These are phyloP conservation scores for Limnodromus scolopaceus DNA, from an alignment of 2,797 vertebrate genomes.

Conservation along the genomic window DNA sequence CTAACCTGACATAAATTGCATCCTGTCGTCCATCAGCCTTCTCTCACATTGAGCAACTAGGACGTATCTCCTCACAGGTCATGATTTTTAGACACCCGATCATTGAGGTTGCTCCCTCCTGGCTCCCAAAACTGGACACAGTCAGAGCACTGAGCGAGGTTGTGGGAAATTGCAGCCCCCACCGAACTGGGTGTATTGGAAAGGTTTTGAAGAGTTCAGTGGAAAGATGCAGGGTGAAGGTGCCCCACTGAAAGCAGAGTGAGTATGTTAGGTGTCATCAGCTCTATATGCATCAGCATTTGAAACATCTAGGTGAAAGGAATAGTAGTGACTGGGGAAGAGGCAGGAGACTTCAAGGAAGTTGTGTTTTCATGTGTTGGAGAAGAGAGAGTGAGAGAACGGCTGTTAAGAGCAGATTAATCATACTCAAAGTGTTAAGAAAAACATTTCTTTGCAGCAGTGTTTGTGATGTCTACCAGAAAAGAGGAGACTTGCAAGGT, in stretches of 20 bases:
- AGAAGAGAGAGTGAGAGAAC: background rate
- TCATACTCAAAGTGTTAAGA: background rate
- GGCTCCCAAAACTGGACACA: background rate
- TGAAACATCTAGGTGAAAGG: background rate
- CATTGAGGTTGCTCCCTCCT: background rate
- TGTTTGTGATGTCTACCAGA: constrained; percentile 2
- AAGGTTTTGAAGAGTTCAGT: background rate
- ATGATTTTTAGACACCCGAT: background rate
- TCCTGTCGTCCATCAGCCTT: background rate
- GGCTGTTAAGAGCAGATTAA: constrained; percentile 8
- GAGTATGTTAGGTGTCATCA: background rate
- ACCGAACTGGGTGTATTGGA: background rate
- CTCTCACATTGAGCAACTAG: background rate
- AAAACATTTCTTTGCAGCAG: background rate
- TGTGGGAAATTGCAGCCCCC: background rate
- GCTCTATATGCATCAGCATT: background rate
- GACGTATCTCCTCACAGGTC: background rate
- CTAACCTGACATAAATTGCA: background rate
- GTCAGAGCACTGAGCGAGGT: background rate
- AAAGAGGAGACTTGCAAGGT: background rate
- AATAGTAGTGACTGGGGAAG: background rate
- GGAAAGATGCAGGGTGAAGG: background rate
- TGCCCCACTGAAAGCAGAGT: background rate
- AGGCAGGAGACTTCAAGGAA: background rate
- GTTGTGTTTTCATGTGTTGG: background rate